Evolutionary conservation across 2,888 invertebrate genomes (phyloP), one percentile per base, ranked within the genome.

Genomic region (Drosophila melanosoma): DNA sequence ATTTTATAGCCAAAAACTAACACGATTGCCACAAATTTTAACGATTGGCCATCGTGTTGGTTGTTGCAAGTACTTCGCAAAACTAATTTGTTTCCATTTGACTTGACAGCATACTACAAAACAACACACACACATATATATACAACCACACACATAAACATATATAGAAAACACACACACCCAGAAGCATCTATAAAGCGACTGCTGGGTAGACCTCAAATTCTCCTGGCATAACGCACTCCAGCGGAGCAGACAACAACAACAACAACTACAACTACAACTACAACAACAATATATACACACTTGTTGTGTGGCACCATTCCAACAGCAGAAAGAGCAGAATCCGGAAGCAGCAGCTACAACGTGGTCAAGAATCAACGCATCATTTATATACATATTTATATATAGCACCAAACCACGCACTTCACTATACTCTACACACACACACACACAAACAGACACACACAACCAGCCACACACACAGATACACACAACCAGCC

Each of bases 241-340:
- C 67, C 62, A 59, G 69, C 76, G 56, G 38, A 70, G 59, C 53
- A 66, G 57, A 65, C 48, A 60, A 45, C 36, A 65, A 51, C 38
- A 38, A 38, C 40, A 45, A 45, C 15, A 15, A n/a, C n/a, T 20
- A 51, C 38, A 38, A 38, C 40, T 20, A 45, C 15, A 15, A n/a
- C n/a, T 20, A 45, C 68, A 57, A 66, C 61, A 62, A 56, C 65
- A 63, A 62, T 58, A 7, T 23, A 83, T 58, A 82, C 81, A 83
- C 79, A 87, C 68, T 65, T 71, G 76, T 57, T 87, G 87, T 89
- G 87, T 84, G 74, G 68, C 69, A 84, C 85, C 89, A 89, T 84
- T 84, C 84, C 84, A 84, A 72, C 75, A 67, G 69, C 38, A 74
- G 58, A 61, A 49, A 36, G 56, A 67, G 33, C 53, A 53, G 67